These are phyloP conservation scores for Ammodytes dubius DNA, from an alignment of 2,113 vertebrate genomes.

Conservation along the genomic window DNA sequence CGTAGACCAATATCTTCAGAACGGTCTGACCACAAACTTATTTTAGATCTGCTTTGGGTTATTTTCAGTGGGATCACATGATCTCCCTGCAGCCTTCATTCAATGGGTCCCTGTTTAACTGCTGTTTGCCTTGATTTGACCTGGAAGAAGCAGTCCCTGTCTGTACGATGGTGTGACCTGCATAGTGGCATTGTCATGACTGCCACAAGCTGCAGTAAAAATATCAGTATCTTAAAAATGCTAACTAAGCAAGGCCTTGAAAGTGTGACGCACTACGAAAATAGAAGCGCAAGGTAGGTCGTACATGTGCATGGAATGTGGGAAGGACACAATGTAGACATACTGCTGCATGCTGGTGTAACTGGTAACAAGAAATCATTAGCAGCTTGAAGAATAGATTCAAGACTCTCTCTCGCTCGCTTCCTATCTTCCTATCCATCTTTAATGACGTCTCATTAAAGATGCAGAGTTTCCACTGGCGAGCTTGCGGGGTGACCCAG, in stretches of 20 bases:
- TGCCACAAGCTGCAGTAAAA: not conserved
- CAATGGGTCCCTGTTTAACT: too few relatives aligned
- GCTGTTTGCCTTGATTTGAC: not conserved
- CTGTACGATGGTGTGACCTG: not conserved
- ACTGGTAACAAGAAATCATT: not conserved
- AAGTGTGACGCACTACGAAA: not conserved
- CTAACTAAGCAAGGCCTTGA: not conserved
- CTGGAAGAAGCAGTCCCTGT: not conserved
- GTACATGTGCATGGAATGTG: too few relatives aligned
- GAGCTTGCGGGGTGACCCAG: conserved; percentile 71
- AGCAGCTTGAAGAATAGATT: too few relatives aligned
- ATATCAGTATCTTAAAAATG: not conserved
- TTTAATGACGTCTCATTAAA: conserved; percentile 86
- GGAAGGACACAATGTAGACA: not conserved
- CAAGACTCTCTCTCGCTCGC: not conserved
- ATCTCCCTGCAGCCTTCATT: too few relatives aligned
- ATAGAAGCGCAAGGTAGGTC: not conserved
- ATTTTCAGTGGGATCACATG: too few relatives aligned
- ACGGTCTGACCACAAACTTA: too few relatives aligned
- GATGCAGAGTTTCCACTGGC: conserved; percentile 85
- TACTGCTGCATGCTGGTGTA: conserved; percentile 6
- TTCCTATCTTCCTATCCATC: conserved; percentile 68
- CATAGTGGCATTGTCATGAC: not conserved
- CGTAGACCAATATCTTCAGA: too few relatives aligned
- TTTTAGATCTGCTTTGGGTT: too few relatives aligned